phyloP scores from a whole-genome alignment of 1,140 invertebrate genomes.

The Cydia pomonella region DNA sequence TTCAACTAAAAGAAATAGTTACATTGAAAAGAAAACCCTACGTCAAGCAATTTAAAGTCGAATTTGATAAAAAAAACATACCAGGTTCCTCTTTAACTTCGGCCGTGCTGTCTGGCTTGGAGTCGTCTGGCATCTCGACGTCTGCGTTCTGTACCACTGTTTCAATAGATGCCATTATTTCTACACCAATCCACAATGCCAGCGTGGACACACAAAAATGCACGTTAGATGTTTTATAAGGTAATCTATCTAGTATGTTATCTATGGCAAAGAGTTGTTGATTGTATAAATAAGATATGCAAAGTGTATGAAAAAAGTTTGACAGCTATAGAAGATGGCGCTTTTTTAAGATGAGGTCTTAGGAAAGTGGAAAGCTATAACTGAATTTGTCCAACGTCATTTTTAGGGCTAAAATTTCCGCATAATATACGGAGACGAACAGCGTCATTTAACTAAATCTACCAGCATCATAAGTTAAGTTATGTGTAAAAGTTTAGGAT shows the following conservation, averaged over 20 bases:
- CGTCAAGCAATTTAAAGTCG: not conserved
- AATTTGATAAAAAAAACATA: constrained; percentile 66
- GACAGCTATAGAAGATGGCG: too few relatives aligned
- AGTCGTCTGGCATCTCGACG: constrained; percentile 77
- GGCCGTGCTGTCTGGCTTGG: constrained; percentile 80
- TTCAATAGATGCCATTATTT: constrained; percentile 91
- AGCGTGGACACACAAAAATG: constrained; percentile 73
- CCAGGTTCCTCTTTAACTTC: constrained; percentile 82
- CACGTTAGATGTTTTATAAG: constrained; percentile 54
- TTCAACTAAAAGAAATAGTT: not conserved
- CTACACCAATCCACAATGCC: constrained; percentile 68
- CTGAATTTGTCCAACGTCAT: too few relatives aligned
- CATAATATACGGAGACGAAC: too few relatives aligned
- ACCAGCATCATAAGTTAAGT: too few relatives aligned
- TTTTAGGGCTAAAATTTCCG: too few relatives aligned
- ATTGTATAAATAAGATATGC: too few relatives aligned
- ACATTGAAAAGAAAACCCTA: not conserved
- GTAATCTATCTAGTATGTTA: not conserved
- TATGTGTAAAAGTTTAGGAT: too few relatives aligned
- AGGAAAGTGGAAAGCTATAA: too few relatives aligned
- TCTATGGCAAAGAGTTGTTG: too few relatives aligned
- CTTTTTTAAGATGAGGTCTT: too few relatives aligned
- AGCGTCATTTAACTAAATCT: too few relatives aligned
- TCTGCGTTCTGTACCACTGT: constrained; percentile 88
- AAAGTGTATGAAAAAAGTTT: too few relatives aligned